Evolutionary conservation across 1,140 invertebrate species (phyloP), one percentile per base, ranked within the genome.

Genomic region (Drosophila mayri): DNA sequence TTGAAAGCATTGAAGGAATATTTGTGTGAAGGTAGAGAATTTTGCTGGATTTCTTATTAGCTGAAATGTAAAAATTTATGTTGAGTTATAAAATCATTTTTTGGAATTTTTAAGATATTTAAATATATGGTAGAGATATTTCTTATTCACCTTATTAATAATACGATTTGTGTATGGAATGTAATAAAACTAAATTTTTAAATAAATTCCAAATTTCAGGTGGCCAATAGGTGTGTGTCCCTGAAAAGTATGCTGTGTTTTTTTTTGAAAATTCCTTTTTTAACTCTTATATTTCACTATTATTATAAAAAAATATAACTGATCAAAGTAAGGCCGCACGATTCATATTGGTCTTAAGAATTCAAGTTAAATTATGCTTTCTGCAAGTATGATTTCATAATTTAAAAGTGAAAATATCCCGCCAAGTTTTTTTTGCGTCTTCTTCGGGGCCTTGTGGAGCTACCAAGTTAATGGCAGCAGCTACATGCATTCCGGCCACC

Each of bases 401-500:
- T 54, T 37, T 67, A 37, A 65, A 47, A 50, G 66, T 57, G 43
- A 71, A 47, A 59, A 68, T 22, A 68, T 37, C 49, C 32, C 46
- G 52, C 7, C 10, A 5, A 5, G 54, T 6, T 22, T 30, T 50
- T 50, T 30, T 55, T 54, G 38, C 4, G 25, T 30, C 30, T 57
- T 65, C 30, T 9, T 41, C 7, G 12, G 9, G 46, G 46, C 8
- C 38, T 44, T 47, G 11, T 30, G 20, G 16, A 20, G 44, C 60
- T 71, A 76, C 76, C 80, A 81, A 75, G 35, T 81, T 81, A 85
- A 79, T 81, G 81, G 77, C 70, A 79, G 80, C 88, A 72, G 63
- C 74, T 85, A 90, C 81, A 85, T 57, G 79, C 82, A 90, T 90
- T 90, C 86, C 78, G 68, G 72, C 85, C 76, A 90, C 85, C 85